Percentiles rank a stretch among this genome's conserved stretches.
Conservation (phyloP, 2,113 vertebrate species). For the Amia ocellicauda region DNA sequence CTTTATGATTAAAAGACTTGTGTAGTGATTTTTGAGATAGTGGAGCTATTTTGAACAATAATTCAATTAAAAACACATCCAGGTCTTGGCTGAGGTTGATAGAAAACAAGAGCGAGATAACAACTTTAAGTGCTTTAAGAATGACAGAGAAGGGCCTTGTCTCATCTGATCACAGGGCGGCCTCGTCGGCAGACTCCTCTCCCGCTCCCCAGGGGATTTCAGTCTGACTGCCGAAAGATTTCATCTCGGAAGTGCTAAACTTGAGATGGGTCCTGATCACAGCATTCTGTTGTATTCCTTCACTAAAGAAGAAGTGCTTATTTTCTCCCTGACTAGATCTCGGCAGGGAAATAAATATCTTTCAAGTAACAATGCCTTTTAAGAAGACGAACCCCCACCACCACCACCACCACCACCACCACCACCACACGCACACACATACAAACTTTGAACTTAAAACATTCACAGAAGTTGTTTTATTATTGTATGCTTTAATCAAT, state of each 20-base stretch:
- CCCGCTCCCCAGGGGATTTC: not conserved
- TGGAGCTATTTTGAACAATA: not conserved
- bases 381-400: too few relatives aligned
- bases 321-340: not conserved
- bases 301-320: not conserved
- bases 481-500: too few relatives aligned
- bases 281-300: not conserved
- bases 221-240: constrained; percentile 3
- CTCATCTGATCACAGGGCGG: not conserved
- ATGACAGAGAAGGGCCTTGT: not conserved
- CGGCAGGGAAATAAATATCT: not conserved
- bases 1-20: too few relatives aligned
- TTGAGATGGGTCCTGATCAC: not conserved
- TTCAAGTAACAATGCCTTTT: not conserved
- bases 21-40: too few relatives aligned
- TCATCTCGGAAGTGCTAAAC: not conserved
- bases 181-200: not conserved
- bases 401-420: too few relatives aligned
- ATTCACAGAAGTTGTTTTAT: too few relatives aligned
- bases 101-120: not conserved
- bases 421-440: too few relatives aligned
- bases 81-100: not conserved
- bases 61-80: not conserved
- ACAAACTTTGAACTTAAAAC: too few relatives aligned
- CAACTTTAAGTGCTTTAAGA: not conserved